Evolutionary conservation across 2,888 invertebrate species (phyloP).

Genomic region (Spodoptera littoralis): DNA sequence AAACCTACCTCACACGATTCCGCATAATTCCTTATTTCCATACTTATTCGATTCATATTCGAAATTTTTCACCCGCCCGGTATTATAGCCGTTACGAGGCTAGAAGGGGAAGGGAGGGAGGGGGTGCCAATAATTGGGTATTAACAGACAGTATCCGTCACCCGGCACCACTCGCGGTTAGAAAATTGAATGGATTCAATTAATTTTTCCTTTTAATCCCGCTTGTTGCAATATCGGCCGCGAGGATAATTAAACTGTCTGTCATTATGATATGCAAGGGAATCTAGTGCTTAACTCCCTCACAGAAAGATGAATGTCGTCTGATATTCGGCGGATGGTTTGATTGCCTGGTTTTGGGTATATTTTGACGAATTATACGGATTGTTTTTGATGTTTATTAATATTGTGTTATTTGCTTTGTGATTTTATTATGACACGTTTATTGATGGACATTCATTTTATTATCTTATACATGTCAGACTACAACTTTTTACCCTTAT

Average conservation of each 20-base stretch:
- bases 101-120: constrained; percentile 24
- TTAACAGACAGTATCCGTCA: constrained; percentile 80
- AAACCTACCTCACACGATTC: constrained; percentile 2
- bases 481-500: too few relatives aligned
- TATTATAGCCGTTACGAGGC: constrained; percentile 47
- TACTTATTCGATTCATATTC: constrained; percentile 44
- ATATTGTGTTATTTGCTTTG: constrained; percentile 27
- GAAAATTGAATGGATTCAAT: constrained; percentile 80
- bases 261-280: constrained; percentile 53
- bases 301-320: constrained; percentile 21
- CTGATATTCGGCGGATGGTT: constrained; percentile 11
- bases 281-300: constrained; percentile 39
- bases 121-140: constrained; percentile 75
- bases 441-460: too few relatives aligned
- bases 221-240: constrained; percentile 63
- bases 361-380: constrained; percentile 37
- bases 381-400: constrained; percentile 26
- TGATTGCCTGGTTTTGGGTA: constrained; percentile 32
- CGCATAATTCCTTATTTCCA: constrained; percentile 25
- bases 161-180: constrained; percentile 71
- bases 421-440: neutral
- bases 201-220: constrained; percentile 76
- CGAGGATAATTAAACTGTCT: constrained; percentile 60
- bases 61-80: constrained; percentile 38
- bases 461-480: too few relatives aligned